phyloP scores from a whole-genome alignment of 2,797 vertebrate genomes.

The Podarcis siculus region DNA sequence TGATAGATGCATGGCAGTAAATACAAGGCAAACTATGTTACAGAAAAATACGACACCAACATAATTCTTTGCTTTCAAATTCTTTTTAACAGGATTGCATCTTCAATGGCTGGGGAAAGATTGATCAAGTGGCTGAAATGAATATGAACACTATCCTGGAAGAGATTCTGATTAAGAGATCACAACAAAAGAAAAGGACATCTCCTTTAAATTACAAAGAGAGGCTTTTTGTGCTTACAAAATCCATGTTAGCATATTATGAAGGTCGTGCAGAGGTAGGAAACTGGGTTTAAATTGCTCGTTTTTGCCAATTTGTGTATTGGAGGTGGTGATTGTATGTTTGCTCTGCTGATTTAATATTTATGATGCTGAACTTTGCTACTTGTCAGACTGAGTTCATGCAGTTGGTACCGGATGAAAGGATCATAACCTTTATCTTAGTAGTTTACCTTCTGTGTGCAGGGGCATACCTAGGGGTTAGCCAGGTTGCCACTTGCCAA shows the following conservation, averaged over 20 bases:
- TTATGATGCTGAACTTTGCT: background rate
- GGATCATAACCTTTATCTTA: background rate
- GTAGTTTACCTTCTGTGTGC: background rate
- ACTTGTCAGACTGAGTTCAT: background rate
- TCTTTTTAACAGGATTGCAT: constrained; percentile 65
- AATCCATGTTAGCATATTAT: constrained; percentile 87
- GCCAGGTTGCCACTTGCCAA: background rate
- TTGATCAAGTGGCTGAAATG: constrained; percentile 82
- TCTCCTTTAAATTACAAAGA: constrained; percentile 95
- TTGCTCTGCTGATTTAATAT: background rate
- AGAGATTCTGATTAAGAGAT: constrained; percentile 92
- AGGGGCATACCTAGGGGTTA: too few species aligned
- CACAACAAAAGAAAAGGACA: constrained; percentile 93
- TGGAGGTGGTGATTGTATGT: background rate
- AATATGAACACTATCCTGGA: constrained; percentile 86
- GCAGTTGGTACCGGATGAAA: background rate
- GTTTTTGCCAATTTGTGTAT: constrained; percentile 27
- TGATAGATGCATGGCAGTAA: background rate
- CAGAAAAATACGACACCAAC: background rate
- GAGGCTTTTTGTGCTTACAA: constrained; percentile 90
- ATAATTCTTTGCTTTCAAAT: background rate
- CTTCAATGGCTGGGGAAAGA: constrained; percentile 81
- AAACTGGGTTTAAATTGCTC: background rate
- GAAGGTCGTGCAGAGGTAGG: constrained; percentile 89
- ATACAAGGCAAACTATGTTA: background rate